These are phyloP conservation scores for Ctenopoma multispine DNA, from an alignment of 2,797 vertebrate species.

Conservation along the genomic window DNA sequence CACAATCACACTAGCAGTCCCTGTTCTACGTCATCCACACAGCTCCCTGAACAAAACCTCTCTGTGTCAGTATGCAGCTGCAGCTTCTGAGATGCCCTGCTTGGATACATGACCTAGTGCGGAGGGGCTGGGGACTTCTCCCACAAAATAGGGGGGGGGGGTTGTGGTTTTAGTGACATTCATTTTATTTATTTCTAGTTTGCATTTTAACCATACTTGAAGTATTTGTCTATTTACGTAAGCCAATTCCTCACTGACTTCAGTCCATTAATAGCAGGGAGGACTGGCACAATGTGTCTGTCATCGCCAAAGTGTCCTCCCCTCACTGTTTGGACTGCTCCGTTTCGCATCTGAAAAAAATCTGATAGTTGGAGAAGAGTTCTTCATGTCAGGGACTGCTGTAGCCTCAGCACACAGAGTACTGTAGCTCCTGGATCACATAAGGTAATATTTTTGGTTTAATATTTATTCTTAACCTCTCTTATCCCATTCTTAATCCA, in stretches of 20 bases:
- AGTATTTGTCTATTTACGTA: not conserved
- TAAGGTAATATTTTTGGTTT: slow-evolving; percentile 83
- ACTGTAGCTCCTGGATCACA: slow-evolving; percentile 85
- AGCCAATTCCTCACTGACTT: not conserved
- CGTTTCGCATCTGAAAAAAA: slow-evolving; percentile 88
- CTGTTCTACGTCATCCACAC: slow-evolving; percentile 55
- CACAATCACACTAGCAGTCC: slow-evolving; percentile 2
- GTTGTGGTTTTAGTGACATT: slow-evolving; percentile 5
- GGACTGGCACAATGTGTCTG: slow-evolving; percentile 1
- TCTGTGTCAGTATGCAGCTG: slow-evolving; percentile 85
- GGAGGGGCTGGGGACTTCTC: slow-evolving; percentile 65
- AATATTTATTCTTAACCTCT: slow-evolving; percentile 26
- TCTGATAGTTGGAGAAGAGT: slow-evolving; percentile 90
- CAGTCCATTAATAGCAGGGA: slow-evolving; percentile 4
- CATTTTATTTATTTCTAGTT: not conserved
- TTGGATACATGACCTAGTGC: slow-evolving; percentile 81
- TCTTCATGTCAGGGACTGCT: slow-evolving; percentile 89
- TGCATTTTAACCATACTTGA: slow-evolving; percentile 15
- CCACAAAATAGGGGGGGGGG: slow-evolving; percentile 48
- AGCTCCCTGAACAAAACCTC: slow-evolving; percentile 82
- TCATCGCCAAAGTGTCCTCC: slow-evolving; percentile 28
- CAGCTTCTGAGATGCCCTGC: slow-evolving; percentile 81
- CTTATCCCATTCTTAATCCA: slow-evolving; percentile 1
- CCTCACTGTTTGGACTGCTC: slow-evolving; percentile 74
- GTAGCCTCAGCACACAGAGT: slow-evolving; percentile 87